Base-by-base conservation (phyloP, 2,113 vertebrate species). In the Boulengeromyrus knoepffleri region DNA sequence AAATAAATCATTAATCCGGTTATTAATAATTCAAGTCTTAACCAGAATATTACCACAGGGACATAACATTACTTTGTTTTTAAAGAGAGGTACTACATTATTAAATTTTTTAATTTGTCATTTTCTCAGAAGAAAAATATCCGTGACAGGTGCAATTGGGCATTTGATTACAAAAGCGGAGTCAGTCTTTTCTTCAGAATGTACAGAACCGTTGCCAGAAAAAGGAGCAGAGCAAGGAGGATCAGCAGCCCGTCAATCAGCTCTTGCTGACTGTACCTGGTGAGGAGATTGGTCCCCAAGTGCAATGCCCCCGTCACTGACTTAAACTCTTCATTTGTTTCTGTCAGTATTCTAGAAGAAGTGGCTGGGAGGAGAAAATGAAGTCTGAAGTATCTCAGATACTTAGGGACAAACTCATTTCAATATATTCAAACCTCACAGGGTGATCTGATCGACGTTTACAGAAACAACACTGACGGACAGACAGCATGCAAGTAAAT, bases 261-360 rank as follows among this genome's bases (percentile, higher is more conserved):
- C 66, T 99, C 98, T 1, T 98, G 94, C 2, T 98, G 97, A 74
- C 99, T 99, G 91, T 98, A 99, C 87, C 99, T 99, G 0, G 98
- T 97, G 90, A 99, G 99, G 46, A 99, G 97, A 90, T 98, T 99
- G 90, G 97, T 94, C 0, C 98, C 98, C 91, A 97, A 89, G 93
- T 97, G 97, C 92, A 99, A 98, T 46, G 97, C 99, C 77, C 97
- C 97, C 0, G 97, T 98, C 98, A 99, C 98, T 91, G 94, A 97
- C 93, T 97, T 98, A 90, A 99, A 99, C 80, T 99, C 98, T 83
- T 99, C 98, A n/a, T 97, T 99, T 77, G 98, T 97, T 91, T 98
- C 98, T 91, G 95, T 95, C 90, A 99, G 97, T 0, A 97, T 99
- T 92, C 97, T 96, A 5, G 98, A 99, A 84, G 98, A 99, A 89